Evolutionary conservation across 2,797 vertebrate species (phyloP).

Genomic region (Acestrorhynchus altus): DNA sequence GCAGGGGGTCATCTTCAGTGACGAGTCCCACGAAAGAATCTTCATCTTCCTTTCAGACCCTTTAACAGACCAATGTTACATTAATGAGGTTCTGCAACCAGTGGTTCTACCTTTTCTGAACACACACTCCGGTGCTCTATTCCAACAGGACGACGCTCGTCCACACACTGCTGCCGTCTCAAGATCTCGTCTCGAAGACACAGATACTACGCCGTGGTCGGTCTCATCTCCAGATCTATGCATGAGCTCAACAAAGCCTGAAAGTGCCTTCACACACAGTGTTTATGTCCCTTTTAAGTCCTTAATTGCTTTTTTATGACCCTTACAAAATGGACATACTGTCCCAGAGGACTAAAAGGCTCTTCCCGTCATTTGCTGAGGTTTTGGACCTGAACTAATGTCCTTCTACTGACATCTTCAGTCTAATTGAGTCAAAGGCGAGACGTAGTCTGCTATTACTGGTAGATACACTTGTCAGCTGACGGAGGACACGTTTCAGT

Average conservation of each 20-base stretch:
- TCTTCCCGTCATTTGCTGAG: neutral
- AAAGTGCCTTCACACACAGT: neutral
- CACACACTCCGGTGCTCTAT: too few species aligned
- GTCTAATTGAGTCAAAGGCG: neutral
- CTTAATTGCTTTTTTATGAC: conserved; percentile 13
- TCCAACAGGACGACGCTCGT: too few species aligned
- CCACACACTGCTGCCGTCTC: too few species aligned
- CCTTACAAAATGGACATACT: neutral
- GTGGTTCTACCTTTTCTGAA: too few species aligned
- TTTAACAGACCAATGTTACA: too few species aligned
- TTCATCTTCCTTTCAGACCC: too few species aligned
- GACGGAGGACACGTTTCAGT: neutral
- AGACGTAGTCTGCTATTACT: neutral
- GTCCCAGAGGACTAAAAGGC: neutral
- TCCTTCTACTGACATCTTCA: neutral
- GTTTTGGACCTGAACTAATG: neutral
- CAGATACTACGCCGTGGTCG: too few species aligned
- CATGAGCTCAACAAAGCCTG: neutral
- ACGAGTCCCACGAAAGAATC: too few species aligned
- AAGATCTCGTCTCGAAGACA: too few species aligned
- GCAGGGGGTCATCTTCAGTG: too few species aligned
- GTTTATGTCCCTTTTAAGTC: neutral
- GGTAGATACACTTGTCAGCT: neutral
- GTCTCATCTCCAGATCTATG: too few species aligned
- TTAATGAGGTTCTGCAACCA: too few species aligned